phyloP scores from a whole-genome alignment of 2,113 vertebrate species.

The Lamprotornis superbus region DNA sequence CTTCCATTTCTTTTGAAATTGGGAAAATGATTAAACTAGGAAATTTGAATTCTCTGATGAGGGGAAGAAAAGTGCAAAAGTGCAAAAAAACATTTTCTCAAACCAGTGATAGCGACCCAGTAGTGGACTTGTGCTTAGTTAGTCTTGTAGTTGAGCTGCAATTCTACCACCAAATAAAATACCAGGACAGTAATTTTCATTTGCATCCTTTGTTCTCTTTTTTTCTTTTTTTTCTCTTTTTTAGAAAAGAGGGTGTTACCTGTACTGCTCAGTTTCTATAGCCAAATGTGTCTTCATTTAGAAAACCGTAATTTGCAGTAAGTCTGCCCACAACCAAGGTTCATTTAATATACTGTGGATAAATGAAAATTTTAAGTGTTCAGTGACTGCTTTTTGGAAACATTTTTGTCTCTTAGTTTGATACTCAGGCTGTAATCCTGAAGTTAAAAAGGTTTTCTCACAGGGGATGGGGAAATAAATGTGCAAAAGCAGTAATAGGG shows the following conservation, averaged over 20 bases:
- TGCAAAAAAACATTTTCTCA: neutral
- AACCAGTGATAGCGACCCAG: neutral
- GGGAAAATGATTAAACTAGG: neutral
- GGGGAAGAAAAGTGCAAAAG: neutral
- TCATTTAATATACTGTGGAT: neutral
- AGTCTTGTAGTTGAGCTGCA: neutral
- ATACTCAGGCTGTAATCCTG: neutral
- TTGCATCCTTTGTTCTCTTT: neutral
- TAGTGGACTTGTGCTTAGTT: neutral
- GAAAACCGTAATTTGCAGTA: neutral
- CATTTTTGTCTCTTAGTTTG: neutral
- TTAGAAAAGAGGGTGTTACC: neutral
- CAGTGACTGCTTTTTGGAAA: neutral
- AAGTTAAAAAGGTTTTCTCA: neutral
- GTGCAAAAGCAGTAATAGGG: neutral
- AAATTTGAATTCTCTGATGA: neutral
- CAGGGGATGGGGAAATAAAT: neutral
- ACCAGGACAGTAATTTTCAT: neutral
- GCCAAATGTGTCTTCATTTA: neutral
- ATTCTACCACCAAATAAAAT: neutral
- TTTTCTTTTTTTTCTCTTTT: neutral
- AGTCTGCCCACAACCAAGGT: neutral
- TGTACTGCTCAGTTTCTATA: neutral
- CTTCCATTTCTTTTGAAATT: neutral
- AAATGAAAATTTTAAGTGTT: neutral